Conservation (phyloP, 2,888 invertebrate species). For the Cinara cedri region DNA sequence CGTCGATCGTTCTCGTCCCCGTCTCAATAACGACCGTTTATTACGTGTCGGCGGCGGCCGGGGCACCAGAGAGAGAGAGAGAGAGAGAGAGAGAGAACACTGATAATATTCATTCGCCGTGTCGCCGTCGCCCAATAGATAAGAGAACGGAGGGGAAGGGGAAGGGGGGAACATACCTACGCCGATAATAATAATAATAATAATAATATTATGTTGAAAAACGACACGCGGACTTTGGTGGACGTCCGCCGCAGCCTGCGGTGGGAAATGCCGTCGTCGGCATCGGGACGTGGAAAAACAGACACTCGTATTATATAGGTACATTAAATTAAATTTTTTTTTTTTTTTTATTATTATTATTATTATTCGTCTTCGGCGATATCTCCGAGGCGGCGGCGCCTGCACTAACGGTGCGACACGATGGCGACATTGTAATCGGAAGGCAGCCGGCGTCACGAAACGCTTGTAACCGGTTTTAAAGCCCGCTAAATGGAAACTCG, state of each 20-base stretch:
- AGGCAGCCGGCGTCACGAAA: constrained; percentile 40
- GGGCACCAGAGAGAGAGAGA: background rate
- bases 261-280: constrained; percentile 38
- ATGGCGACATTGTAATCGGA: constrained; percentile 54
- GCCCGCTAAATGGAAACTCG: constrained; percentile 50
- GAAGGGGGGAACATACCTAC: background rate
- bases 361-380: constrained; percentile 6
- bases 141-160: background rate
- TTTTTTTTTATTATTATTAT: too few species aligned
- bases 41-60: too few species aligned
- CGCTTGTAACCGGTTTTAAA: constrained; percentile 44
- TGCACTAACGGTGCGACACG: constrained; percentile 43
- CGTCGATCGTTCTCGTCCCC: background rate
- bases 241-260: background rate
- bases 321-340: background rate
- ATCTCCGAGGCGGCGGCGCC: constrained; percentile 49
- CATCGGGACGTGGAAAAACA: constrained; percentile 23
- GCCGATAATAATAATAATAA: too few species aligned
- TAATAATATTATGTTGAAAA: background rate
- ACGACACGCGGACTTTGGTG: background rate
- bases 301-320: background rate
- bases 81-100: background rate
- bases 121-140: background rate
- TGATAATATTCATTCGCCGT: background rate
- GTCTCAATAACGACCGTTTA: background rate